Percentiles rank a stretch among this genome's conserved stretches.
Conservation (phyloP, 2,888 invertebrate genomes). For the Parascotia fuliginaria region DNA sequence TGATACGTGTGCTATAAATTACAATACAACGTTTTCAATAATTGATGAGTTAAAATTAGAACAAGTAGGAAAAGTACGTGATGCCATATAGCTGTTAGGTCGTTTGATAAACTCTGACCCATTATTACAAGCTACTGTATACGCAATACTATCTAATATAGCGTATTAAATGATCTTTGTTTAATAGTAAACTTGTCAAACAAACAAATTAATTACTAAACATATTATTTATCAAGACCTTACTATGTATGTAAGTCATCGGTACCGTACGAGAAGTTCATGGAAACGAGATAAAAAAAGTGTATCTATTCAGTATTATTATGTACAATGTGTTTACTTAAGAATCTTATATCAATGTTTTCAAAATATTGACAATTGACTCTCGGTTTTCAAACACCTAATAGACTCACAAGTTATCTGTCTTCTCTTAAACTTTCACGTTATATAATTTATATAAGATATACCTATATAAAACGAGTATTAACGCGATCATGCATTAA, state of each 20-base stretch:
- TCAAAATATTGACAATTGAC: no score
- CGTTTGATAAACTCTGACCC: slow-evolving; percentile 69
- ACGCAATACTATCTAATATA: slow-evolving; percentile 32
- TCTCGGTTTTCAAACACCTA: no score
- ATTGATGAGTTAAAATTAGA: slow-evolving; percentile 68
- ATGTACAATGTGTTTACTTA: no score
- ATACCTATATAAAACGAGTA: no score
- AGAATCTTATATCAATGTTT: no score
- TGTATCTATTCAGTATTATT: no score
- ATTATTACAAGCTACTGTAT: slow-evolving; percentile 28
- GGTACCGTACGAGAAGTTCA: background rate
- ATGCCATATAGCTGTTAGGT: slow-evolving; percentile 43
- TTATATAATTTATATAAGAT: no score
- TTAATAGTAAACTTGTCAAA: slow-evolving; percentile 43
- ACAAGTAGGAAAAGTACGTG: slow-evolving; percentile 76
- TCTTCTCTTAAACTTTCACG: no score
- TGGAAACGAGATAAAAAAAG: background rate
- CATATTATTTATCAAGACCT: slow-evolving; percentile 19
- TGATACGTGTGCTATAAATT: slow-evolving; percentile 37
- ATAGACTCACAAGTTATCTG: no score
- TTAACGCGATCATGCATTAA: no score
- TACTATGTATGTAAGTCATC: slow-evolving; percentile 1
- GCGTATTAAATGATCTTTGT: slow-evolving; percentile 37
- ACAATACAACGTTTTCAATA: slow-evolving; percentile 43
- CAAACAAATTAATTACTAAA: slow-evolving; percentile 45